phyloP scores from a whole-genome alignment of 1,140 invertebrate genomes.

The Pygmarrhopalites habei region DNA sequence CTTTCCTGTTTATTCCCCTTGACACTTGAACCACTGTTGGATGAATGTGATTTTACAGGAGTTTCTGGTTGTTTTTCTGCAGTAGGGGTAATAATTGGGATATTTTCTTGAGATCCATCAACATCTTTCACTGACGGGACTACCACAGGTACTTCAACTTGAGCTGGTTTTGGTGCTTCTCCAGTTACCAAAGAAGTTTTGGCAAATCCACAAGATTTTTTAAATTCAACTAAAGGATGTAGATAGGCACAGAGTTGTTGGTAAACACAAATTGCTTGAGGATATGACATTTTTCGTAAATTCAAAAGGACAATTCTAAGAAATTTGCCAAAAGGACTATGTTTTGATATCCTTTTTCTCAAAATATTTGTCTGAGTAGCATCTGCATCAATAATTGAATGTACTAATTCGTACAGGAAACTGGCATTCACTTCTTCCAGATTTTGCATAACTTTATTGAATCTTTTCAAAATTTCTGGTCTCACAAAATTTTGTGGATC shows the following conservation, averaged over 20 bases:
- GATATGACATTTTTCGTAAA: constrained; percentile 30
- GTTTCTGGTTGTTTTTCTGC: background rate
- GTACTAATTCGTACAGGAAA: constrained; percentile 33
- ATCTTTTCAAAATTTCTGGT: constrained; percentile 24
- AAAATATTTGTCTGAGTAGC: constrained; percentile 21
- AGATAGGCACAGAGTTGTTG: constrained; percentile 20
- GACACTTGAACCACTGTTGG: background rate
- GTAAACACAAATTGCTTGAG: constrained; percentile 26
- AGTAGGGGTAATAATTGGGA: background rate
- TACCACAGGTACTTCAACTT: background rate
- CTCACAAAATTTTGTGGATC: constrained; percentile 20
- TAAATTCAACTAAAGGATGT: constrained; percentile 11
- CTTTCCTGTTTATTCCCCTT: constrained; percentile 11
- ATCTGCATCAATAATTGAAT: constrained; percentile 31
- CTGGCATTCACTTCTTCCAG: constrained; percentile 29
- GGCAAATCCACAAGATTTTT: background rate
- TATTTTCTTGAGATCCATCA: constrained; percentile 5
- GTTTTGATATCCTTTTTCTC: constrained; percentile 29
- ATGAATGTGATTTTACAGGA: background rate
- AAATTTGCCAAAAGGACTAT: constrained; percentile 31
- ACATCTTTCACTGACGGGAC: background rate
- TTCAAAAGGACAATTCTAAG: constrained; percentile 25
- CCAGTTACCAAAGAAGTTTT: background rate
- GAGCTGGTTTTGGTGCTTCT: background rate
- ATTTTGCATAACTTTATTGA: constrained; percentile 25